phyloP scores from a whole-genome alignment of 1,140 invertebrate genomes.

The Euura lappo region DNA sequence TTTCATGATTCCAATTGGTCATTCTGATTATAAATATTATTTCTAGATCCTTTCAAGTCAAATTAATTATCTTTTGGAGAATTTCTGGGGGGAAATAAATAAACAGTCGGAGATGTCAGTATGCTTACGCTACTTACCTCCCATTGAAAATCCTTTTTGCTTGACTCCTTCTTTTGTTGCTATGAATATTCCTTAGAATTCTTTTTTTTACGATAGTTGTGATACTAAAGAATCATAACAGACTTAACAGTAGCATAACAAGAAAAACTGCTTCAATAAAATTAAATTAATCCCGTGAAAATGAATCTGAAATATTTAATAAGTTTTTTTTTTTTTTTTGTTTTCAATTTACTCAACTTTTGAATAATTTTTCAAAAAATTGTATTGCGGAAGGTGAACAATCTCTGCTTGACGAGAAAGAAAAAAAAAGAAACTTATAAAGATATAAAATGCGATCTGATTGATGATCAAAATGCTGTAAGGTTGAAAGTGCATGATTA shows the following conservation, averaged over 20 bases:
- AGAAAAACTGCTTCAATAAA: not conserved
- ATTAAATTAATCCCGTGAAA: not conserved
- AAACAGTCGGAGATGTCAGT: conserved; percentile 16
- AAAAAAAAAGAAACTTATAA: not conserved
- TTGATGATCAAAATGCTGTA: not conserved
- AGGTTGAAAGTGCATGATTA: conserved; percentile 7
- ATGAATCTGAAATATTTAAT: not conserved
- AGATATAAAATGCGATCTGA: not conserved
- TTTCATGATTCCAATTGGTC: too few relatives aligned
- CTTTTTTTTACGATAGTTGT: not conserved
- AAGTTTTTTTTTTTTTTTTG: not conserved
- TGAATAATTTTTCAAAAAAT: too few relatives aligned
- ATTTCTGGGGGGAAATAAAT: not conserved
- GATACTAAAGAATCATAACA: not conserved
- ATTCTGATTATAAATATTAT: too few relatives aligned
- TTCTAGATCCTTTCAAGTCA: too few relatives aligned
- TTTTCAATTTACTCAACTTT: not conserved
- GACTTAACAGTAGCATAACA: not conserved
- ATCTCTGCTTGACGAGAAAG: not conserved
- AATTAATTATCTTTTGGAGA: too few relatives aligned
- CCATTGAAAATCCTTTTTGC: conserved; percentile 13
- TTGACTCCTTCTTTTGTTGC: conserved; percentile 13
- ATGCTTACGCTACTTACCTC: conserved; percentile 8
- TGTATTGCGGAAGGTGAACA: not conserved
- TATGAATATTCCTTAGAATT: not conserved